Evolutionary conservation across 2,888 invertebrate genomes (phyloP).

Genomic region (Megalurothrips usitatus): DNA sequence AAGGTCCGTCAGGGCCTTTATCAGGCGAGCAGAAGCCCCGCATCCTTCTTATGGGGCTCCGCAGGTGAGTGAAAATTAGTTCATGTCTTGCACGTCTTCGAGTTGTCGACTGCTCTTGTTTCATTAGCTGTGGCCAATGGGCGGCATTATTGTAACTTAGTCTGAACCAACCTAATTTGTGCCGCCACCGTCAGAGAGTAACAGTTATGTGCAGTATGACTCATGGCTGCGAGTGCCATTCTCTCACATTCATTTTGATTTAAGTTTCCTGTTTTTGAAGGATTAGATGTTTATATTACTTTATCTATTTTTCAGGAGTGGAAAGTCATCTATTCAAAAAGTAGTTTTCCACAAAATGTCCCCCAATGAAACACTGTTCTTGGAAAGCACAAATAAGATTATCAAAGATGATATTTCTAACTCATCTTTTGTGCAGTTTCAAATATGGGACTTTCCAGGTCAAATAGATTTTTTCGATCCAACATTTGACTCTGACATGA

Average conservation of each 20-base stretch:
- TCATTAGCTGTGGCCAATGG: no score
- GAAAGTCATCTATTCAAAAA: conserved; percentile 98
- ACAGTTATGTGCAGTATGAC: no score
- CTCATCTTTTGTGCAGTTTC: conserved; percentile 96
- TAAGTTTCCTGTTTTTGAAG: no score
- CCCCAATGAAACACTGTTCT: conserved; percentile 96
- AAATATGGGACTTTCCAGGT: conserved; percentile 99
- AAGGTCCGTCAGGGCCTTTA: conserved; percentile 52
- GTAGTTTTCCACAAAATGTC: conserved; percentile 99
- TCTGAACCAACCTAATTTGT: no score
- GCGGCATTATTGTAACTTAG: no score
- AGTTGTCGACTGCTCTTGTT: no score
- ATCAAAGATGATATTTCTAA: conserved; percentile 97
- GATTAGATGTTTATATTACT: background rate
- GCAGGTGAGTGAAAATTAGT: conserved; percentile 58
- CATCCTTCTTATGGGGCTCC: conserved; percentile 89
- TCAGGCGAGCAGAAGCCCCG: conserved; percentile 80
- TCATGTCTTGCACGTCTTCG: conserved; percentile 21
- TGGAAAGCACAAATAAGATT: conserved; percentile 98
- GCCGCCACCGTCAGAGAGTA: no score
- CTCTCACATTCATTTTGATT: background rate
- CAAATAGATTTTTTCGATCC: conserved; percentile 98
- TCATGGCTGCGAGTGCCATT: background rate
- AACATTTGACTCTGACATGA: conserved; percentile 90
- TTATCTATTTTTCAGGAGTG: conserved; percentile 66